Conservation (phyloP, 1,140 invertebrate genomes). For the Drosophila erecta region DNA sequence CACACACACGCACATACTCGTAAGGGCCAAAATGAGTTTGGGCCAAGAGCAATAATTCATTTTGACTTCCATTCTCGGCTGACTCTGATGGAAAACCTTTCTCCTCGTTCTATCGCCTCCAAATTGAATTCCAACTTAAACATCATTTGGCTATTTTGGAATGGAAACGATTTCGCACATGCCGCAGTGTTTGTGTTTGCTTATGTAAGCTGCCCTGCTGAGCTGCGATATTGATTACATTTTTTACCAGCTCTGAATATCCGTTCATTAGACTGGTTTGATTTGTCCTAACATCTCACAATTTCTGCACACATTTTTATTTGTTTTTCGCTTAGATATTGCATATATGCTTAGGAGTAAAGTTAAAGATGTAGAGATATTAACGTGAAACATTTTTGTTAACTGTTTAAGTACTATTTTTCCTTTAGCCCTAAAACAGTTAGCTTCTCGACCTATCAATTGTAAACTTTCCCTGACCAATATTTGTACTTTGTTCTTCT, state of each 20-base stretch:
- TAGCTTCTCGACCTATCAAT: not conserved
- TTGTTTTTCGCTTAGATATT: not conserved
- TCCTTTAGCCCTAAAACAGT: too few relatives aligned
- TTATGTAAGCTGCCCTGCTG: slow-evolving; percentile 32
- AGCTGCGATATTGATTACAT: slow-evolving; percentile 61
- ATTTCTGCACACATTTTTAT: too few relatives aligned
- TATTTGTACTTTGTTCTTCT: slow-evolving; percentile 2
- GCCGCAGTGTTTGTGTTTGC: slow-evolving; percentile 21
- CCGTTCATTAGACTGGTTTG: slow-evolving; percentile 62
- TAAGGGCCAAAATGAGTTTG: slow-evolving; percentile 44
- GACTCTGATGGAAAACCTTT: slow-evolving; percentile 68
- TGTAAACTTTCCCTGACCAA: slow-evolving; percentile 2
- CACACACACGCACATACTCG: not conserved
- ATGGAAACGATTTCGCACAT: slow-evolving; percentile 44
- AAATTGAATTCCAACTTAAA: slow-evolving; percentile 69
- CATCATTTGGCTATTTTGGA: slow-evolving; percentile 69
- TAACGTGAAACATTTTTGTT: too few relatives aligned
- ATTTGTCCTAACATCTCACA: slow-evolving; percentile 8
- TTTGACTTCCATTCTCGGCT: slow-evolving; percentile 44
- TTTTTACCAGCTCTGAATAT: slow-evolving; percentile 49
- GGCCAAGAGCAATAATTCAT: slow-evolving; percentile 74
- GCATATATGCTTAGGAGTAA: too few relatives aligned
- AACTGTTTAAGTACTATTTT: too few relatives aligned
- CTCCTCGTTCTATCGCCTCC: slow-evolving; percentile 27
- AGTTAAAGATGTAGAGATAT: too few relatives aligned